A percentile compares a stretch with the other conserved stretches of the same genome.
These are phyloP conservation scores for Python bivittatus DNA, from an alignment of 2,113 vertebrate genomes.

Conservation along the genomic window DNA sequence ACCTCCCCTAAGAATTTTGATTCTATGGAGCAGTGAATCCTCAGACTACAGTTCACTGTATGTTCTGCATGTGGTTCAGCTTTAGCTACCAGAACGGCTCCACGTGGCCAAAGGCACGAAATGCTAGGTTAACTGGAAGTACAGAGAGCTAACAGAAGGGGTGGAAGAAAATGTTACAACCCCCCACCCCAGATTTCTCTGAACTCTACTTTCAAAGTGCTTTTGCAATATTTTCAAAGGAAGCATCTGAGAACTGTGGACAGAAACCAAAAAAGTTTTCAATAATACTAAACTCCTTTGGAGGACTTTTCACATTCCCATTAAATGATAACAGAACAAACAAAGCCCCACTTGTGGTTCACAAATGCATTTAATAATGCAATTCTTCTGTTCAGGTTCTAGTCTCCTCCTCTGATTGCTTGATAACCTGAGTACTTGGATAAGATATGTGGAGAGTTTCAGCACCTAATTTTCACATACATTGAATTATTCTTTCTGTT, in stretches of 20 bases:
- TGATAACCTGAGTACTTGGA: not conserved
- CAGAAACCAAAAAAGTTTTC: not conserved
- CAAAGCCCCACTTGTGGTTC: not conserved
- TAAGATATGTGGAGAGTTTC: constrained; percentile 2
- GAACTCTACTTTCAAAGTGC: not conserved
- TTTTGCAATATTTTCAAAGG: not conserved
- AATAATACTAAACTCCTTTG: not conserved
- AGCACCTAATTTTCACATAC: constrained; percentile 3
- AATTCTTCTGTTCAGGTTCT: not conserved
- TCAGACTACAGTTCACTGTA: not conserved
- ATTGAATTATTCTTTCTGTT: constrained; percentile 16
- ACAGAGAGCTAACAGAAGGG: not conserved
- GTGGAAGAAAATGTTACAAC: not conserved
- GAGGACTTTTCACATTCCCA: not conserved
- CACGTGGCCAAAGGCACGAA: not conserved
- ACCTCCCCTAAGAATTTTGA: not conserved
- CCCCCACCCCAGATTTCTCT: not conserved
- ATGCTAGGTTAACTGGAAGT: not conserved
- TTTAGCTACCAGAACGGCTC: not conserved
- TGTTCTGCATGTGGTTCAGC: not conserved
- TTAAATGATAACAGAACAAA: not conserved
- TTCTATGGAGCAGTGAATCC: constrained; percentile 9
- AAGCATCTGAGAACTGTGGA: not conserved
- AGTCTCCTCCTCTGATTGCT: not conserved
- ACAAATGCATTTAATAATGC: not conserved